These are phyloP conservation scores for Ooceraea biroi DNA, from an alignment of 1,140 invertebrate genomes.

Conservation along the genomic window DNA sequence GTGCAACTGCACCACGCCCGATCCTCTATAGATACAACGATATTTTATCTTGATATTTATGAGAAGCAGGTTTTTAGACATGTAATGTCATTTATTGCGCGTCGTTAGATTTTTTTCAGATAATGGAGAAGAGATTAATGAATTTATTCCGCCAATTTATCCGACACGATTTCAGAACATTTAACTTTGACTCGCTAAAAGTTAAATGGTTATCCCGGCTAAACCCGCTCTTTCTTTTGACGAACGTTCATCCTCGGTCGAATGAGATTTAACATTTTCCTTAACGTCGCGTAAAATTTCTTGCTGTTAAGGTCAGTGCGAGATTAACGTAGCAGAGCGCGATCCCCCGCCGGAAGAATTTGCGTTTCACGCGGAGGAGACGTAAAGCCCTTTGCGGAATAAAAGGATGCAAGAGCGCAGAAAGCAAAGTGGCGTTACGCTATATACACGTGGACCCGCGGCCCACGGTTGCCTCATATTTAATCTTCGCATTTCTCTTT, in stretches of 20 bases:
- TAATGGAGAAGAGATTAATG: background rate
- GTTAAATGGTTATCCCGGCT: background rate
- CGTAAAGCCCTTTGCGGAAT: constrained; percentile 55
- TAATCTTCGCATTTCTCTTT: constrained; percentile 61
- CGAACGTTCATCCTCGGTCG: background rate
- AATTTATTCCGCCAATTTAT: background rate
- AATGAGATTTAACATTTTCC: constrained; percentile 24
- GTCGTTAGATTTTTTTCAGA: constrained; percentile 18
- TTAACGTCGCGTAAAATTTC: constrained; percentile 23
- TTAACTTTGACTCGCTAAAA: background rate
- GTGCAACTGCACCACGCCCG: constrained; percentile 29
- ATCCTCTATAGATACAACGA: constrained; percentile 16
- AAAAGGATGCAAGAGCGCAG: constrained; percentile 51
- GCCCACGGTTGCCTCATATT: constrained; percentile 48
- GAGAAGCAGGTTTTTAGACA: background rate
- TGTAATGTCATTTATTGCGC: background rate
- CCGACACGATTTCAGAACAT: background rate
- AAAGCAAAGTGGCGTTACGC: constrained; percentile 59
- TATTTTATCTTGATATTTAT: constrained; percentile 13
- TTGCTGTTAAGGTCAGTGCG: constrained; percentile 40
- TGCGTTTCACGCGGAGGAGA: constrained; percentile 47
- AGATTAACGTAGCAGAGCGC: constrained; percentile 49
- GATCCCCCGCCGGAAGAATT: constrained; percentile 39
- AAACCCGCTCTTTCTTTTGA: background rate
- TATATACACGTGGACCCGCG: constrained; percentile 6